Evolutionary conservation across 2,113 vertebrate genomes (phyloP).

Genomic region (Gadus chalcogrammus): DNA sequence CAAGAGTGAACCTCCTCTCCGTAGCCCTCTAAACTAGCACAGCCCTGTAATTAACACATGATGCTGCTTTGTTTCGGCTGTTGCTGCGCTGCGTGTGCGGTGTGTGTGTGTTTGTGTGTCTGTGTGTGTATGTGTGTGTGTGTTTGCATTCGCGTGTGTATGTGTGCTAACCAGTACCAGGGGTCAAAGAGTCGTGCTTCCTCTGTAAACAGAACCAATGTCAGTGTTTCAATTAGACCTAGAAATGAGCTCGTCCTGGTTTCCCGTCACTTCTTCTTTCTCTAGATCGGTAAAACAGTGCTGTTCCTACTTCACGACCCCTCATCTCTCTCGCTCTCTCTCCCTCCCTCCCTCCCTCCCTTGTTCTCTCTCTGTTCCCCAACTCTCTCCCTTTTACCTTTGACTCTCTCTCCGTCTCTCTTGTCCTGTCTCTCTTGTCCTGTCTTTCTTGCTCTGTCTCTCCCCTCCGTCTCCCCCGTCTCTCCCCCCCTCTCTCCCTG

Average conservation of each 20-base stretch:
- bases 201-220: neutral
- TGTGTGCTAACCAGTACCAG: neutral
- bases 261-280: no score
- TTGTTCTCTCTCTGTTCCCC: no score
- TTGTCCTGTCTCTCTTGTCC: no score
- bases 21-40: neutral
- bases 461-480: neutral
- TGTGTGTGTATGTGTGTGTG: neutral
- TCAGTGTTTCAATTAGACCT: neutral
- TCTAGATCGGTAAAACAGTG: no score
- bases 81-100: conserved; percentile 5
- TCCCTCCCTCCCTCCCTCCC: no score
- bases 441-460: conserved; percentile 1
- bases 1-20: no score
- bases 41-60: conserved; percentile 33
- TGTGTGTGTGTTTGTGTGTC: neutral
- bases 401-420: conserved; percentile 13
- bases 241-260: no score
- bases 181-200: neutral
- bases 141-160: neutral
- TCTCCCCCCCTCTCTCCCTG: conserved; percentile 9
- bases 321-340: no score
- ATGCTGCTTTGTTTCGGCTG: conserved; percentile 13
- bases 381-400: neutral
- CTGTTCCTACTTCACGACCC: no score